Percentiles rank a stretch among this genome's conserved stretches.
Conservation (phyloP, 2,888 invertebrate genomes). For the Xiphydria camelus region DNA sequence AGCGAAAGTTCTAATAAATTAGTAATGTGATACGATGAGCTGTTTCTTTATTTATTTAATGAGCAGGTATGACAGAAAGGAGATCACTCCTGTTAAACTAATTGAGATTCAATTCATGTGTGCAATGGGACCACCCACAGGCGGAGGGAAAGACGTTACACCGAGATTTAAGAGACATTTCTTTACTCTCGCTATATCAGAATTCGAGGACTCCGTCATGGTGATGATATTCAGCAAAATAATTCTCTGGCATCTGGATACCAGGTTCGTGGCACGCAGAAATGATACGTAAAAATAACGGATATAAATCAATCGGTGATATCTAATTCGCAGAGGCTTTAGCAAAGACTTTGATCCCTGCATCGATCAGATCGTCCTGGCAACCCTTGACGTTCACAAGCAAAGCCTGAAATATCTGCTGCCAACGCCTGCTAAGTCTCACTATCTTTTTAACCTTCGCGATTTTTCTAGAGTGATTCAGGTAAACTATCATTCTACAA, state of each 20-base stretch:
- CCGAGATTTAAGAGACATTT: constrained; percentile 87
- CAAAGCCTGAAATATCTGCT: constrained; percentile 78
- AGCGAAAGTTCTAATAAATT: no score
- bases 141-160: constrained; percentile 82
- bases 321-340: constrained; percentile 70
- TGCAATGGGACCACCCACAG: constrained; percentile 81
- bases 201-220: constrained; percentile 85
- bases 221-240: constrained; percentile 86
- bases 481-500: constrained; percentile 61
- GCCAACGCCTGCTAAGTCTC: constrained; percentile 91
- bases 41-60: constrained; percentile 3
- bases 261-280: constrained; percentile 65
- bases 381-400: constrained; percentile 87
- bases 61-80: constrained; percentile 74
- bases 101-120: constrained; percentile 78
- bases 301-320: background rate
- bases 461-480: constrained; percentile 92
- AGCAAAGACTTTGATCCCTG: constrained; percentile 93
- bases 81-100: constrained; percentile 75
- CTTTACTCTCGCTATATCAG: constrained; percentile 82
- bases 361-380: constrained; percentile 83
- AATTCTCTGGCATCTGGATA: constrained; percentile 92
- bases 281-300: background rate
- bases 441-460: constrained; percentile 91
- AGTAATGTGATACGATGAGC: no score